These are phyloP conservation scores for Myotis brandtii DNA, from an alignment of 2,113 vertebrate species.

Conservation along the genomic window DNA sequence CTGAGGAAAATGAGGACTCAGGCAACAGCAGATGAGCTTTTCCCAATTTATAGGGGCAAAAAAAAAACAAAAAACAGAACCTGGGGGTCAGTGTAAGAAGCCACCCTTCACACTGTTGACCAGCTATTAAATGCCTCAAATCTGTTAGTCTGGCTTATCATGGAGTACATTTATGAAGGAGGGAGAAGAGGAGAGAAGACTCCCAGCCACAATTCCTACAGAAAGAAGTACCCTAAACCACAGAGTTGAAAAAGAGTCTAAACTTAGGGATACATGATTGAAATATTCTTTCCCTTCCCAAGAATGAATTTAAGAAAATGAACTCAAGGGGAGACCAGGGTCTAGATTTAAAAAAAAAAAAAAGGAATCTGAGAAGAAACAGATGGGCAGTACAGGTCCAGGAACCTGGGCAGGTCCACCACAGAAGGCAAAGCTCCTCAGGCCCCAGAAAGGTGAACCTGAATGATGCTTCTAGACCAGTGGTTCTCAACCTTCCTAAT, in stretches of 20 bases:
- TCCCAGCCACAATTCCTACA: not conserved
- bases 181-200: not conserved
- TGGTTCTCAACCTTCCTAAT: no score
- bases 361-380: not conserved
- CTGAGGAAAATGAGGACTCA: not conserved
- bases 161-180: not conserved
- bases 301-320: not conserved
- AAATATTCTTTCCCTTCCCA: not conserved
- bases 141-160: not conserved
- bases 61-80: not conserved
- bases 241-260: not conserved
- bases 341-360: no score
- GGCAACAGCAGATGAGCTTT: not conserved
- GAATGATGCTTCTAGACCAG: not conserved
- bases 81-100: not conserved
- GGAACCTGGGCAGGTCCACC: not conserved
- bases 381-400: not conserved
- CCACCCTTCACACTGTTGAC: not conserved
- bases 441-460: not conserved
- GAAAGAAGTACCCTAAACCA: not conserved
- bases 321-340: not conserved
- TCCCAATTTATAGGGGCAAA: not conserved
- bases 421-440: not conserved
- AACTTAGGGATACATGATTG: not conserved
- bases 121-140: not conserved